Evolutionary conservation across 2,888 invertebrate species (phyloP).

Genomic region (Dicycla oo): DNA sequence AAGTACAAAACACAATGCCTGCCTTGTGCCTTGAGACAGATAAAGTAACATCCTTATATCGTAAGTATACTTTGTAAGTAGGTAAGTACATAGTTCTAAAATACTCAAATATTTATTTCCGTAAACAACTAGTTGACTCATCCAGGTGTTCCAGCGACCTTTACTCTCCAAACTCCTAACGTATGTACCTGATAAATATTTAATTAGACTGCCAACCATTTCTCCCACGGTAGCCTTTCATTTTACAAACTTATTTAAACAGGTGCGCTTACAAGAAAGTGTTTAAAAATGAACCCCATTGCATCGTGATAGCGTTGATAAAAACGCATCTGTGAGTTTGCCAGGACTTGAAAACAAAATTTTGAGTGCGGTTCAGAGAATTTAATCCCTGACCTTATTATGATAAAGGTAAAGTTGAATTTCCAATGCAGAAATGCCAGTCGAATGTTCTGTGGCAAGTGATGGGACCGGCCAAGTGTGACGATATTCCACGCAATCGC

Average conservation of each 20-base stretch:
- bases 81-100: not conserved
- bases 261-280: not conserved
- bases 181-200: conserved; percentile 82
- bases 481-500: conserved; percentile 83
- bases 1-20: conserved; percentile 7
- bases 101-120: conserved; percentile 28
- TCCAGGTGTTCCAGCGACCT: conserved; percentile 84
- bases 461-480: conserved; percentile 76
- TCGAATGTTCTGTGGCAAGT: conserved; percentile 47
- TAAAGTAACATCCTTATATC: conserved; percentile 8
- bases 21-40: not conserved
- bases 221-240: conserved; percentile 84
- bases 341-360: conserved; percentile 46
- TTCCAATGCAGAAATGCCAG: conserved; percentile 25
- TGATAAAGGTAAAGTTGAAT: conserved; percentile 39
- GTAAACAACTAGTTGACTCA: conserved; percentile 59
- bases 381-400: conserved; percentile 6
- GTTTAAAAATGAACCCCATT: conserved; percentile 54
- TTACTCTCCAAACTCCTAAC: conserved; percentile 75
- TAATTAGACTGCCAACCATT: conserved; percentile 80
- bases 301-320: conserved; percentile 16
- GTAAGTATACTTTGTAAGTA: not conserved
- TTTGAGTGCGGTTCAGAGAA: not conserved
- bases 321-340: conserved; percentile 48
- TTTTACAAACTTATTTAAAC: conserved; percentile 51